These are phyloP conservation scores for Fragum fragum DNA, from an alignment of 2,888 invertebrate species.

Conservation along the genomic window DNA sequence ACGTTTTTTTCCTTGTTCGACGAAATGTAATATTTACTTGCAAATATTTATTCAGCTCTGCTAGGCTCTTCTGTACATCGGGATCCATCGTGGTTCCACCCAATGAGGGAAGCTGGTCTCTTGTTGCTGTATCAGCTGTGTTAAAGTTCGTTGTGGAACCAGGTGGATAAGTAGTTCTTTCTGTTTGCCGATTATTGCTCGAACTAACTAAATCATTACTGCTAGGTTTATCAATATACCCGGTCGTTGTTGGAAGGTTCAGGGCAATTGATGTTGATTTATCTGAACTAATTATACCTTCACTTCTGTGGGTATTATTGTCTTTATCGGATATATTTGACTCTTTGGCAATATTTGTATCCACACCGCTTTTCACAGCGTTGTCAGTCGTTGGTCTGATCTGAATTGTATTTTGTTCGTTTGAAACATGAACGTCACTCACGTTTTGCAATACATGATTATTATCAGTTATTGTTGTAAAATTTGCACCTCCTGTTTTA, in stretches of 20 bases:
- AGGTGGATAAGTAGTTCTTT: neutral
- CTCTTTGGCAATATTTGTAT: neutral
- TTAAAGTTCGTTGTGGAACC: neutral
- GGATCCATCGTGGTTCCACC: slow-evolving; percentile 33
- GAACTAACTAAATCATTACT: neutral
- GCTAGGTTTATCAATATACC: neutral
- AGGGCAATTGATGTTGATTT: neutral
- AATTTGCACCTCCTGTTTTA: neutral
- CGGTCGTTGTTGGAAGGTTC: neutral
- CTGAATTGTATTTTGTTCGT: neutral
- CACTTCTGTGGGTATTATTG: neutral
- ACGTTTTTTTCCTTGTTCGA: no score
- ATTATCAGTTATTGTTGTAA: neutral
- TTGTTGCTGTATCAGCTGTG: neutral
- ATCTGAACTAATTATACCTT: neutral
- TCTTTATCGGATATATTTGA: neutral
- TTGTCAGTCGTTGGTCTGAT: neutral
- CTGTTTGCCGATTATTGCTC: neutral
- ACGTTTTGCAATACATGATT: neutral
- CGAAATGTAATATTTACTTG: slow-evolving; percentile 11
- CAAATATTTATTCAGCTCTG: slow-evolving; percentile 40
- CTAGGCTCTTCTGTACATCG: slow-evolving; percentile 34
- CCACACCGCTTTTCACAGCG: neutral
- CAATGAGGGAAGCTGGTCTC: neutral
- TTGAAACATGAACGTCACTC: neutral